Evolutionary conservation across 1,140 invertebrate species (phyloP), one percentile per base, ranked within the genome.

Genomic region (Drosophila miranda): DNA sequence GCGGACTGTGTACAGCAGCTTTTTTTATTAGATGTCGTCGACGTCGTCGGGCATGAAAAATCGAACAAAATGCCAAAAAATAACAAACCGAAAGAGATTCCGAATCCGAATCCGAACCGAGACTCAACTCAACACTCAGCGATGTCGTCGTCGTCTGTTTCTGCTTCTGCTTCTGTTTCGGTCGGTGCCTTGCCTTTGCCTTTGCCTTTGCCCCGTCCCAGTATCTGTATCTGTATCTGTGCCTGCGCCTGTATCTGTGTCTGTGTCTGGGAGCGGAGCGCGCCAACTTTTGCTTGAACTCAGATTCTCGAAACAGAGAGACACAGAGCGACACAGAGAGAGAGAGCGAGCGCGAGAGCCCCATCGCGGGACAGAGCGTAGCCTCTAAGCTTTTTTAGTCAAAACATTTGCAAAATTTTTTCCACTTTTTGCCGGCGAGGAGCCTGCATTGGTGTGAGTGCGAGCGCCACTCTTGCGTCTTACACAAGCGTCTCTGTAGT

Each of bases 1-100:
- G 60, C 55, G 44, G 49, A 53, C 61, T 42, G 72, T 72, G 59
- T 86, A 78, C 80, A 84, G 77, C 75, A 79, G 81, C 80, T 43
- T 43, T 43, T 57, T 83, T 83, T 82, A 82, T 82, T 82, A 82
- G 78, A 82, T 75, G 79, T 66, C 70, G 72, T 59, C 72, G 72
- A 58, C 71, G 77, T 58, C 76, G 67, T 30, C 7, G 34, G 11
- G 54, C 63, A 73, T 54, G 68, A 87, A 75, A 86, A 87, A 87
- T 88, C 82, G 82, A 87, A 87, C 82, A 87, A 88, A 87, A 87
- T 82, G 71, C 82, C 78, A 82, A 86, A 87, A 87, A 87, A 75
- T 62, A 84, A 83, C 81, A 83, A 83, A 86, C 76, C 77, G 79
- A 82, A 75, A 38, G 44, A 64, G 75, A 78, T 59, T 58, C 51